Evolutionary conservation across 2,113 vertebrate genomes (phyloP), one percentile per base, ranked within the genome.

Genomic region (Entosphenus tridentatus): DNA sequence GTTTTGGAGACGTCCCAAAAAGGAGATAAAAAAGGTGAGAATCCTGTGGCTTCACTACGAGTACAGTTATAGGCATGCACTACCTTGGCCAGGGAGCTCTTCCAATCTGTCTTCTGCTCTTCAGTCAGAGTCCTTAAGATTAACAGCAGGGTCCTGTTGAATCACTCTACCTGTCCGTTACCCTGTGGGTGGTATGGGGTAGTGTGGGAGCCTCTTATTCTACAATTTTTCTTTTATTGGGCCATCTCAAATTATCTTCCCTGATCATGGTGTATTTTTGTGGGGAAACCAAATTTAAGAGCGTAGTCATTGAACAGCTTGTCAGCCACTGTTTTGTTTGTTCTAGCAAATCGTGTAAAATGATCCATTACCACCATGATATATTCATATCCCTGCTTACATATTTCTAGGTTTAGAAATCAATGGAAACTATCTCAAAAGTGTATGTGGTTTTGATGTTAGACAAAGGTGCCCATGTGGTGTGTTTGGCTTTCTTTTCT

Each of bases 381-480:
- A 13, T 72, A 72, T 21, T 70, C 69, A 70, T 70, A 70, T 11
- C 16, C 68, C 11, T 71, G 70, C 14, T 55, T n/a, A 54, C 69
- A 54, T 9, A 54, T 54, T 18, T 73, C 68, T 14, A 71, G 11
- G 67, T 71, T 68, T n/a, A 73, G 58, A 56, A 57, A 72, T 11
- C 72, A 68, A 10, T 72, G 57, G n/a, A 73, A 16, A 73, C 58
- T 4, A 71, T 57, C 39, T 72, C 71, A 11, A 73, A 21, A 55
- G 71, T 71, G 55, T 57, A 69, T 6, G 55, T 70, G 8, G 68
- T 57, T 12, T 56, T 69, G 14, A 73, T 69, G 17, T 68, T 71
- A n/a, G 57, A 58, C 70, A 73, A 67, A 8, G 70, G 71, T 69
- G 71, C 68, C 59, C 56, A n/a, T 4, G 55, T n/a, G 68, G 70